Percentiles rank a stretch among this genome's conserved stretches.
These are phyloP conservation scores for Leptestheria dahalacensis DNA, from an alignment of 1,140 invertebrate species.

Conservation along the genomic window DNA sequence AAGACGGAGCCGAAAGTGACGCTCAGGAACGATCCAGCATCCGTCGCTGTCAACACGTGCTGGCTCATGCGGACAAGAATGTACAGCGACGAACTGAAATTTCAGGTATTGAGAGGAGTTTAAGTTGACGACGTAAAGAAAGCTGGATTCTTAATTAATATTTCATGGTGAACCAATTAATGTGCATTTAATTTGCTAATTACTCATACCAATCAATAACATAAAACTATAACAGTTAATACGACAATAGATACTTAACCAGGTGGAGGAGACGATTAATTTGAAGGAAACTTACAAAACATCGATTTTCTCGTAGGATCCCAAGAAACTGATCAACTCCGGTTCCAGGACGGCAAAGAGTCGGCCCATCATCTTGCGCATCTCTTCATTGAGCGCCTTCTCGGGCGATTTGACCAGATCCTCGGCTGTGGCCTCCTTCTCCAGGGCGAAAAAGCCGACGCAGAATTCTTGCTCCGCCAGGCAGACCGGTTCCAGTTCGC, in stretches of 20 bases:
- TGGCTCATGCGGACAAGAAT: conserved; percentile 73
- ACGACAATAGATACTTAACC: conserved; percentile 5
- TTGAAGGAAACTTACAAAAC: conserved; percentile 67
- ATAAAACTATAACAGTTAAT: background rate
- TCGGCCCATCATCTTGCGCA: conserved; percentile 66
- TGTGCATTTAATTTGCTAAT: background rate
- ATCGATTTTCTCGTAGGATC: conserved; percentile 70
- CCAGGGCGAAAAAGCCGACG: conserved; percentile 79
- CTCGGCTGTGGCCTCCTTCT: conserved; percentile 33
- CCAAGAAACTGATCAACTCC: conserved; percentile 70
- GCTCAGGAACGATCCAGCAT: conserved; percentile 77
- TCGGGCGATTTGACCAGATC: conserved; percentile 25
- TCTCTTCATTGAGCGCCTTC: conserved; percentile 37
- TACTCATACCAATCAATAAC: conserved; percentile 1
- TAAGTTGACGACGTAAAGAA: conserved; percentile 1
- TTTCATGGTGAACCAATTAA: no score
- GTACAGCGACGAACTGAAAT: conserved; percentile 74
- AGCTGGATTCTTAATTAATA: no score
- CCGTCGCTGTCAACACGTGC: conserved; percentile 78
- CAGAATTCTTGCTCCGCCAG: conserved; percentile 92
- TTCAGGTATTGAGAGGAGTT: conserved; percentile 15
- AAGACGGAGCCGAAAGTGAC: conserved; percentile 75
- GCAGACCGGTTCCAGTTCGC: conserved; percentile 79
- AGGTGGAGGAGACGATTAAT: no score
- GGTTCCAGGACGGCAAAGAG: conserved; percentile 72